Evolutionary conservation across 2,797 vertebrate species (phyloP).

Genomic region (Rhadinocentrus ornatus): DNA sequence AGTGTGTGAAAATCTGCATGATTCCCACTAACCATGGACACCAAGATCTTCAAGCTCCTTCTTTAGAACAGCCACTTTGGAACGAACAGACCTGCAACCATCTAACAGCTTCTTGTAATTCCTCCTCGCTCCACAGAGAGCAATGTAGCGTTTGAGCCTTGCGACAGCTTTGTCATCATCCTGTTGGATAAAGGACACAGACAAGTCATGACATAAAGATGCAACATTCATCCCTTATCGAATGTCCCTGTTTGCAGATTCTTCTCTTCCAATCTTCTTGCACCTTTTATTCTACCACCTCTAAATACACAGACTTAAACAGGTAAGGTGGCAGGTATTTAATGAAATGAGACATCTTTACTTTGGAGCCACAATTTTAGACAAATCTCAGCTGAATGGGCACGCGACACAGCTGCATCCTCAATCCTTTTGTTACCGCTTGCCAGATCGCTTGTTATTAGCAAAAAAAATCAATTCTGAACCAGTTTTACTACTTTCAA

Average conservation of each 20-base stretch:
- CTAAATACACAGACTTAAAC: too few relatives aligned
- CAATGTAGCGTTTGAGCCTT: conserved; percentile 87
- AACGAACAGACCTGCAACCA: conserved; percentile 75
- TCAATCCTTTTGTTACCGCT: not conserved
- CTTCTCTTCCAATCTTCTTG: not conserved
- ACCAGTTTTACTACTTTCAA: not conserved
- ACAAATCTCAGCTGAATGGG: not conserved
- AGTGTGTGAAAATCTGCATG: not conserved
- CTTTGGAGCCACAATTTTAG: too few relatives aligned
- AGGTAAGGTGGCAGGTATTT: too few relatives aligned
- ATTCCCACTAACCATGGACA: conserved; percentile 73
- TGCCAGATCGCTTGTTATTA: too few relatives aligned
- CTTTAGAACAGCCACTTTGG: conserved; percentile 81
- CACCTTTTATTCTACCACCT: too few relatives aligned
- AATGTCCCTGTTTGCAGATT: not conserved
- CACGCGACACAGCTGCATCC: too few relatives aligned
- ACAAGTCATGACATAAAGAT: not conserved
- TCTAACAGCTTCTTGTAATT: conserved; percentile 90
- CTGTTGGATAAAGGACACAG: conserved; percentile 20
- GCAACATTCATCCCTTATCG: not conserved
- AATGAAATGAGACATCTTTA: too few relatives aligned
- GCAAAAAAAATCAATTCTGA: not conserved
- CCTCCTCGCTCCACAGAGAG: conserved; percentile 83
- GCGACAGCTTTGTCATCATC: conserved; percentile 76
- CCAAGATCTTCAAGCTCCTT: conserved; percentile 87